Conservation (phyloP, 2,113 vertebrate genomes). For the Vulpes lagopus region DNA sequence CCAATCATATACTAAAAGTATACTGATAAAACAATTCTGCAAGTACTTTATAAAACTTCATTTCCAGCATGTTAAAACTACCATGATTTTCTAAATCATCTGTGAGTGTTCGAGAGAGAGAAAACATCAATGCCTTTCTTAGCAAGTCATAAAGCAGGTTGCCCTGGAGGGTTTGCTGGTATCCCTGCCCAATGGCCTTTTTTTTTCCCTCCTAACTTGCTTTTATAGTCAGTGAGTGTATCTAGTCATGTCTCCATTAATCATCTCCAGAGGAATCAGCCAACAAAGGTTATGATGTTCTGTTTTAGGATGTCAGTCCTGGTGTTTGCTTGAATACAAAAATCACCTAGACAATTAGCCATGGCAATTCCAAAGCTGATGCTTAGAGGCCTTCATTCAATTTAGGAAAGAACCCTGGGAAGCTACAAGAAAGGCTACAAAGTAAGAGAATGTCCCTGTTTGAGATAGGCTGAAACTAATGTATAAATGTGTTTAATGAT, state of each 20-base stretch:
- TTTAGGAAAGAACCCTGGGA: slow-evolving; percentile 43
- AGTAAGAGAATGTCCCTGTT: background rate
- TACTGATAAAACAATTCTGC: background rate
- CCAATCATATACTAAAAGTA: background rate
- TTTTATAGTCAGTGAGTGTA: slow-evolving; percentile 49
- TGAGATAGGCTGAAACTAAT: background rate
- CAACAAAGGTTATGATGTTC: slow-evolving; percentile 59
- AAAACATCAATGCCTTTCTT: background rate
- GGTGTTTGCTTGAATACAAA: slow-evolving; percentile 57
- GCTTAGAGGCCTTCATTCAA: slow-evolving; percentile 14
- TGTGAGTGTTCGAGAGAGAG: background rate
- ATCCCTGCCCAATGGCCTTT: background rate
- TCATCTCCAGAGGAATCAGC: slow-evolving; percentile 55
- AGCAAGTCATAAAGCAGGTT: background rate
- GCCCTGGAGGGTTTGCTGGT: background rate
- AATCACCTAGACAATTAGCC: slow-evolving; percentile 56
- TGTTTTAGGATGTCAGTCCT: slow-evolving; percentile 46
- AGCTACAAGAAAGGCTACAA: slow-evolving; percentile 17
- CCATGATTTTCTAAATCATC: background rate
- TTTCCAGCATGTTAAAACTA: slow-evolving; percentile 2
- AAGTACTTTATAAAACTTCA: background rate
- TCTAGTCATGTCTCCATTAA: slow-evolving; percentile 63
- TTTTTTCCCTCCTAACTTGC: slow-evolving; percentile 17
- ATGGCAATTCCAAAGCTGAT: slow-evolving; percentile 37
- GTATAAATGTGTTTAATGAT: background rate